Evolutionary conservation across 2,113 vertebrate genomes (phyloP).

Genomic region (Onychostoma macrolepis): DNA sequence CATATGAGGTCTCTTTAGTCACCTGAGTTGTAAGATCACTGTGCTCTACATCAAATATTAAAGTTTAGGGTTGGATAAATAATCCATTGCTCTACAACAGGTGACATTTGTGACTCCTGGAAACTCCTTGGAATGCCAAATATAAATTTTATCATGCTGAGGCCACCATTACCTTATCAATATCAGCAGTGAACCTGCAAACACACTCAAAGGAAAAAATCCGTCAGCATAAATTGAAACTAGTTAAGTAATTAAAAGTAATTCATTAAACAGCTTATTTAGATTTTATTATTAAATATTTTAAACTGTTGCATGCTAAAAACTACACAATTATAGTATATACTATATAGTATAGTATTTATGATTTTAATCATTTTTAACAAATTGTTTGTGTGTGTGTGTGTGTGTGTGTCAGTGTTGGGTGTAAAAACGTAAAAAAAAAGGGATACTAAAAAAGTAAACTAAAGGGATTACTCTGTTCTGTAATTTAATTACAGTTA

Average conservation of each 20-base stretch:
- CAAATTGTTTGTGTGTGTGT: too few species aligned
- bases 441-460: too few species aligned
- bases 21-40: neutral
- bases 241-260: neutral
- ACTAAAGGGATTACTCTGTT: too few species aligned
- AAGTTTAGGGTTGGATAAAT: neutral
- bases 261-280: too few species aligned
- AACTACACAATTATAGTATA: too few species aligned
- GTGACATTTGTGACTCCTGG: neutral
- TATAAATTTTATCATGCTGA: conserved; percentile 3
- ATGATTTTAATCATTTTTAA: too few species aligned
- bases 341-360: too few species aligned
- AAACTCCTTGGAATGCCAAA: neutral
- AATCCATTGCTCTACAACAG: neutral
- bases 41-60: neutral
- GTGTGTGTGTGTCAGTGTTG: too few species aligned
- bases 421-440: too few species aligned
- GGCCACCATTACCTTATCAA: neutral
- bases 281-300: too few species aligned
- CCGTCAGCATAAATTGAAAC: neutral
- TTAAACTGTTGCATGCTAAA: too few species aligned
- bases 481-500: too few species aligned
- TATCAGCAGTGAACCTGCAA: neutral
- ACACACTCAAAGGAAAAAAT: neutral
- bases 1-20: neutral